Evolutionary conservation across 2,113 vertebrate species (phyloP).

Genomic region (Catharus bicknelli): DNA sequence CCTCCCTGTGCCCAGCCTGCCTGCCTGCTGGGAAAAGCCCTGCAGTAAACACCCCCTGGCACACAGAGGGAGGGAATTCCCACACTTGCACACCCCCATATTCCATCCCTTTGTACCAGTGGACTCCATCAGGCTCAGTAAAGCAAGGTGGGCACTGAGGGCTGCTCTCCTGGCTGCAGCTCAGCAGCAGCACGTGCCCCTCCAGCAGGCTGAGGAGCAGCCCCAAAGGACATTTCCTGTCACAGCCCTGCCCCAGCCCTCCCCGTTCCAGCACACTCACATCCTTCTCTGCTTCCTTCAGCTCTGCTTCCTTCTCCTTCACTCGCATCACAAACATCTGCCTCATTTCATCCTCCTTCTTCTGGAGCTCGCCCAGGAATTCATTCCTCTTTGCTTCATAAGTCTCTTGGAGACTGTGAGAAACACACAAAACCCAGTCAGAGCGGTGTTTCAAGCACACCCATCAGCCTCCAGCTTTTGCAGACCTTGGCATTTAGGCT

Average conservation of each 20-base stretch:
- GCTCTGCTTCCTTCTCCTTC: constrained; percentile 86
- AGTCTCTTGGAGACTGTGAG: constrained; percentile 83
- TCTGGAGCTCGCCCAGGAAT: constrained; percentile 85
- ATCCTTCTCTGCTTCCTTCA: constrained; percentile 88
- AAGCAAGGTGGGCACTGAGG: fast-evolving
- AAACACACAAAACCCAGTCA: not conserved
- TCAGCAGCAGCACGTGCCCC: not conserved
- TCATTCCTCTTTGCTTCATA: constrained; percentile 88
- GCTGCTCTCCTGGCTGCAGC: not conserved
- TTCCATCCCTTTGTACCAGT: not conserved
- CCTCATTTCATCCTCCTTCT: constrained; percentile 89
- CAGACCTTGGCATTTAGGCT: fast-evolving
- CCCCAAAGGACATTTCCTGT: not conserved
- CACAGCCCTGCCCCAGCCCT: not conserved
- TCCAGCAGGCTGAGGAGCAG: not conserved
- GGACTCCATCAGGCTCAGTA: too few species aligned
- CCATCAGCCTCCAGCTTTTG: not conserved
- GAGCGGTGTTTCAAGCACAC: not conserved
- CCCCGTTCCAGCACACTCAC: constrained; percentile 47
- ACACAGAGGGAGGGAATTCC: fast-evolving
- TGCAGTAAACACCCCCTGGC: not conserved
- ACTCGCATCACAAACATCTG: constrained; percentile 91
- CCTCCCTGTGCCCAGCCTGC: too few species aligned
- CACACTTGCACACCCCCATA: fast-evolving
- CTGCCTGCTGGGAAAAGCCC: not conserved